Evolutionary conservation across 1,140 invertebrate species (phyloP).

Genomic region (Papilio polyxenes): DNA sequence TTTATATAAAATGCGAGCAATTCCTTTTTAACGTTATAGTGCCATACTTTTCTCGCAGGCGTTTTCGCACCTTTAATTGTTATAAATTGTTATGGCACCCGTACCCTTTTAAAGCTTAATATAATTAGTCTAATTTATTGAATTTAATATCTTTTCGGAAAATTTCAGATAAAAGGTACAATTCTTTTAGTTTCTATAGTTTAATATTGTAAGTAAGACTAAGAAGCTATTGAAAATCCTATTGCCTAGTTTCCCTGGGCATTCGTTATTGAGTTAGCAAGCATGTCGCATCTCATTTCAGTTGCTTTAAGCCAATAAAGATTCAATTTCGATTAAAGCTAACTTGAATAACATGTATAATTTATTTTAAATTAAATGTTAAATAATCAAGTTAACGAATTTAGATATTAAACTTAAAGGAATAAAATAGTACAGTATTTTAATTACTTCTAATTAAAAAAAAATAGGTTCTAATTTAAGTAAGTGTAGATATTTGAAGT

Average conservation of each 20-base stretch:
- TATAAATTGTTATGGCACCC: not conserved
- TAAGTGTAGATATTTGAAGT: not conserved
- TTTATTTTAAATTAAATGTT: not conserved
- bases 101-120: not conserved
- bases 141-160: not conserved
- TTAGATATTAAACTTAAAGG: not conserved
- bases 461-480: not conserved
- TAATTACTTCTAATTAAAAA: not conserved
- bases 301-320: not conserved
- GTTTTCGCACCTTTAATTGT: not conserved
- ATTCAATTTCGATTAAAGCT: not conserved
- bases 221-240: not conserved
- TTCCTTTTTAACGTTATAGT: constrained; percentile 14
- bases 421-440: not conserved
- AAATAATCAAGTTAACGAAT: not conserved
- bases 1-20: constrained; percentile 31
- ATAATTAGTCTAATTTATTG: not conserved
- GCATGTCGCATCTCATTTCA: not conserved
- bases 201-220: not conserved
- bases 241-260: not conserved
- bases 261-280: not conserved
- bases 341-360: not conserved
- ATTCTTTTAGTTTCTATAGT: not conserved
- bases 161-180: not conserved
- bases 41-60: constrained; percentile 31